Evolutionary conservation across 2,797 vertebrate genomes (phyloP), one percentile per base, ranked within the genome.

Genomic region (Oryzias sinensis): DNA sequence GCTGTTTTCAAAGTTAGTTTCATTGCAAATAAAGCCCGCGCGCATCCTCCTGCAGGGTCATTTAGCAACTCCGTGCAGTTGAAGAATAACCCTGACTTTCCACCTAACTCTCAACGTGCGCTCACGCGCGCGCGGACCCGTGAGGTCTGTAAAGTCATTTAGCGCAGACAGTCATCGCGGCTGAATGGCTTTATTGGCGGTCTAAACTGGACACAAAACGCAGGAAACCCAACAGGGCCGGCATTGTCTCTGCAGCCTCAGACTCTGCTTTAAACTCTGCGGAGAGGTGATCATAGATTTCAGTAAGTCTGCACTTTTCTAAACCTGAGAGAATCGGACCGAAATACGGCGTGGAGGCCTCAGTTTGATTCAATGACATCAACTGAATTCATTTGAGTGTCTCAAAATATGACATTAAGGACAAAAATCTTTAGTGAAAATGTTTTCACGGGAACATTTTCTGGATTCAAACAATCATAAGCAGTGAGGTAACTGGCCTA

Each of bases 81-180:
- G 87, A 77, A 80, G 83, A 88, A 87, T 90, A 90, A 90, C 88
- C 88, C 82, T 90, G 88, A 89, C 87, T 89, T 86, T 86, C 83
- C 59, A 62, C 53, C 59, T 65, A 58, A 62, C 61, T 20, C 61
- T 20, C 65, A 43, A 51, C 15, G 56, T 53, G 66, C 27, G 75
- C 14, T 67, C 4, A 68, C 47, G 16, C 57, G 52, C 27, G 63
- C 56, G 60, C 50, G 18, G n/a, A 49, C 59, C 17, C 13, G n/a
- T 33, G 33, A 33, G 33, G 33, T 33, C 62, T 75, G 83, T 89
- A 84, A 89, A 86, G 80, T 78, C 1, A 89, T 90, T 89, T 70
- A 84, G 56, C 4, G 79, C 88, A 90, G 87, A 90, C 86, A 82
- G 75, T 62, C 78, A 56, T 68, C 56, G 60, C 33, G 74, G 65